Percentiles rank a stretch among this genome's conserved stretches.
Evolutionary conservation across 2,797 vertebrate genomes (phyloP).

Genomic region (Thunnus albacares): DNA sequence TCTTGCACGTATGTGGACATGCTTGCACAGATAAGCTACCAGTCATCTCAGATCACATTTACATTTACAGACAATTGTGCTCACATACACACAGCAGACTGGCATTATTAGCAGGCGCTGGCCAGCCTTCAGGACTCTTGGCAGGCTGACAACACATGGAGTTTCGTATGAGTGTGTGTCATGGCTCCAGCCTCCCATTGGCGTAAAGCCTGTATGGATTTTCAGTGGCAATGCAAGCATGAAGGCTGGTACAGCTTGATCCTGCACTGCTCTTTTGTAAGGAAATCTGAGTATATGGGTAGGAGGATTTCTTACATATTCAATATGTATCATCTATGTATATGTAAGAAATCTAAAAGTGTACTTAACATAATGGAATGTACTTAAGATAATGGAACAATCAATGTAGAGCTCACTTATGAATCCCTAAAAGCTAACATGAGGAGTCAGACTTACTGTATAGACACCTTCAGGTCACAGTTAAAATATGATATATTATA

Average conservation of each 20-base stretch:
- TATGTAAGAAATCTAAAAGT: slow-evolving; percentile 29
- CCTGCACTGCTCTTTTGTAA: neutral
- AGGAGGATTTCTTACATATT: slow-evolving; percentile 3
- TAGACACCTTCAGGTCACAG: neutral
- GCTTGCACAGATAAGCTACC: neutral
- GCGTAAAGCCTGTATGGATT: slow-evolving; percentile 23
- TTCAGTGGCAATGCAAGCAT: neutral
- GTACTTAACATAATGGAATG: neutral
- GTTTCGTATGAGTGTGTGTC: neutral
- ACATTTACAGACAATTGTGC: slow-evolving; percentile 22
- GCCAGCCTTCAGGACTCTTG: slow-evolving; percentile 36
- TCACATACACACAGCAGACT: slow-evolving; percentile 29
- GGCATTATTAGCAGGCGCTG: slow-evolving; percentile 32
- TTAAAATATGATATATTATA: slow-evolving; percentile 30
- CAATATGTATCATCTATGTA: neutral
- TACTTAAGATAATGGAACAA: neutral
- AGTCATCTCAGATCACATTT: slow-evolving; percentile 3
- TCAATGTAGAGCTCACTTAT: slow-evolving; percentile 18
- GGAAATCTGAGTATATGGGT: slow-evolving; percentile 18
- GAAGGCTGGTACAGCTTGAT: slow-evolving; percentile 1
- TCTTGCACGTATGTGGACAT: neutral
- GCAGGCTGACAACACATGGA: slow-evolving; percentile 26
- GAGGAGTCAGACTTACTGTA: slow-evolving; percentile 1
- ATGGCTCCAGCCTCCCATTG: slow-evolving; percentile 15
- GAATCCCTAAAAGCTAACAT: slow-evolving; percentile 18